phyloP scores from a whole-genome alignment of 2,113 vertebrate genomes.

The Pollimyrus isidori region DNA sequence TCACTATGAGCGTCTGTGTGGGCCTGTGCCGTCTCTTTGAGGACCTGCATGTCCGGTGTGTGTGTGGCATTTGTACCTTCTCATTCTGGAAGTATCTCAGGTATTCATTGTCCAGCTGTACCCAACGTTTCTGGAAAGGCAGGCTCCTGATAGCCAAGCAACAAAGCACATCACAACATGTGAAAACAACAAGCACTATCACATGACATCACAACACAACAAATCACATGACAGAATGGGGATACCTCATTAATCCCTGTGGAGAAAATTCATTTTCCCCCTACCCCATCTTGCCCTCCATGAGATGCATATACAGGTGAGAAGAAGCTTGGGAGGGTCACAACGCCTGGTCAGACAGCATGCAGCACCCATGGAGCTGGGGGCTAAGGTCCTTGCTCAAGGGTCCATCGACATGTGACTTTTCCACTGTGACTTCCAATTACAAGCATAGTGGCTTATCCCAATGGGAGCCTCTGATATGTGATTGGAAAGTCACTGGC shows the following conservation, averaged over 20 bases:
- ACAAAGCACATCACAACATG: not conserved
- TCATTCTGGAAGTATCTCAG: conserved; percentile 66
- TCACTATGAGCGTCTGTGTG: not conserved
- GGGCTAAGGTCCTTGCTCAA: not conserved
- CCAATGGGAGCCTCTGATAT: not conserved
- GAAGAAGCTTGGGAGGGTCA: not conserved
- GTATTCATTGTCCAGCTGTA: conserved; percentile 58
- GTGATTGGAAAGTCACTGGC: not conserved
- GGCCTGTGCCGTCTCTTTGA: too few species aligned
- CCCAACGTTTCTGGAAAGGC: conserved; percentile 72
- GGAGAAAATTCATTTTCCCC: not conserved
- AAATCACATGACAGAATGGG: not conserved
- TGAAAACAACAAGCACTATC: not conserved
- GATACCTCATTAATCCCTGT: not conserved
- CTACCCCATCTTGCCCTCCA: not conserved
- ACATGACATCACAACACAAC: not conserved
- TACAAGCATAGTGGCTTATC: not conserved
- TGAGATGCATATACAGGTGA: not conserved
- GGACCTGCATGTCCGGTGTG: not conserved
- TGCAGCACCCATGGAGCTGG: not conserved
- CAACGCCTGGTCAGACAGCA: not conserved
- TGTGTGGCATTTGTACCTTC: conserved; percentile 48
- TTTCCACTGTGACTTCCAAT: not conserved
- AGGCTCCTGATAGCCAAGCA: conserved; percentile 51
- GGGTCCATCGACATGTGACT: not conserved